Conservation (phyloP, 2,888 invertebrate genomes). For the Ecliptopera silaceata region DNA sequence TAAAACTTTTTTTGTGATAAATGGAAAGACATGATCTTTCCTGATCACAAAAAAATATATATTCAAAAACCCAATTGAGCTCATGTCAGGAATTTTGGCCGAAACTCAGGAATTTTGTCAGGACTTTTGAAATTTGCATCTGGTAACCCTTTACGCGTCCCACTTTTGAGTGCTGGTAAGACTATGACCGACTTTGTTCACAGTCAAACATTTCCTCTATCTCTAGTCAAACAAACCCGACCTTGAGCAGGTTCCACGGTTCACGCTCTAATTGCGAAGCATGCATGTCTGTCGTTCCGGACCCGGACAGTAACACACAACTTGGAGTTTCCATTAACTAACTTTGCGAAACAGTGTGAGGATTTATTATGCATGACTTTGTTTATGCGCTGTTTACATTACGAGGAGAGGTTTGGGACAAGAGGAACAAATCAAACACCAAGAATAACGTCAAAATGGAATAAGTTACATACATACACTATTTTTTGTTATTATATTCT, state of each 20-base stretch:
- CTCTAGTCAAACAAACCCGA: slow-evolving; percentile 13
- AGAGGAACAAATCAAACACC: too few relatives aligned
- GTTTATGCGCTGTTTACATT: background rate
- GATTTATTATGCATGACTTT: slow-evolving; percentile 2
- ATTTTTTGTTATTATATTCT: too few relatives aligned
- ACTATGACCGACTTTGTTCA: background rate
- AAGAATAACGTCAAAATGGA: too few relatives aligned
- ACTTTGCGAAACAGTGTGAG: slow-evolving; percentile 5
- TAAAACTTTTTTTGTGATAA: too few relatives aligned
- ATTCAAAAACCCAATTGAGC: too few relatives aligned
- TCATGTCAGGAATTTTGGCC: too few relatives aligned
- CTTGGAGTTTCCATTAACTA: slow-evolving; percentile 14
- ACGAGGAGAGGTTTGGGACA: background rate
- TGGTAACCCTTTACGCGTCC: too few relatives aligned
- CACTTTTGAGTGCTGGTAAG: too few relatives aligned
- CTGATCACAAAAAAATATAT: too few relatives aligned
- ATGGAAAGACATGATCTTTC: too few relatives aligned
- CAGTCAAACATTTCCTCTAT: slow-evolving; percentile 2
- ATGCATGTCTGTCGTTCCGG: slow-evolving; percentile 41
- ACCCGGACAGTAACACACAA: slow-evolving; percentile 19
- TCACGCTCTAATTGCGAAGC: slow-evolving; percentile 56
- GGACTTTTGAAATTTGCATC: too few relatives aligned
- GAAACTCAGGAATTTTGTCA: too few relatives aligned
- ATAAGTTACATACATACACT: background rate
- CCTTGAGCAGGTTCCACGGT: slow-evolving; percentile 24